phyloP scores from a whole-genome alignment of 1,140 invertebrate species.

The Drosophila watanabei region DNA sequence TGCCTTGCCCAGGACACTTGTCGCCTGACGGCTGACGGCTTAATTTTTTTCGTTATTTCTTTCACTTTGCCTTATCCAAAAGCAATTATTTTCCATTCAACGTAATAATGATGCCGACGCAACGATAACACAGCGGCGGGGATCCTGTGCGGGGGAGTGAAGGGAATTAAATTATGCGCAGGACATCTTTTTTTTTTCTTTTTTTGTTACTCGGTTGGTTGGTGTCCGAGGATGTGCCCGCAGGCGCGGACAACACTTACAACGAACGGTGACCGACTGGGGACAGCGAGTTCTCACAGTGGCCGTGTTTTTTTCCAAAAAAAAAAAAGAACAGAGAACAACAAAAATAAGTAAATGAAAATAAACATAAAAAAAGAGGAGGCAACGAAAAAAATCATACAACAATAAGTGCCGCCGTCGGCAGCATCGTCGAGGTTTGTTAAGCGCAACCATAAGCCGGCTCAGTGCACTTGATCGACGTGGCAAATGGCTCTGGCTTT shows the following conservation, averaged over 20 bases:
- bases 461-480: constrained; percentile 82
- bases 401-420: constrained; percentile 50
- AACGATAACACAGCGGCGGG: constrained; percentile 61
- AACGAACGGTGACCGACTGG: constrained; percentile 17
- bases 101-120: constrained; percentile 74
- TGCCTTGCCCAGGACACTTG: constrained; percentile 49
- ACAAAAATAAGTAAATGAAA: constrained; percentile 27
- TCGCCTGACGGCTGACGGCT: constrained; percentile 20
- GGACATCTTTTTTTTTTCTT: constrained; percentile 45
- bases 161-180: constrained; percentile 74
- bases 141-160: background rate
- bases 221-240: constrained; percentile 36
- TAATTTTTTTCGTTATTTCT: constrained; percentile 68
- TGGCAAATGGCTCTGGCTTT: constrained; percentile 69
- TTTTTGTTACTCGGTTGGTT: background rate
- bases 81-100: constrained; percentile 84
- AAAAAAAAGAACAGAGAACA: constrained; percentile 18
- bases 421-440: constrained; percentile 69
- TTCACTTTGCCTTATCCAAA: constrained; percentile 83
- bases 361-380: constrained; percentile 24
- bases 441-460: constrained; percentile 78
- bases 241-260: constrained; percentile 54
- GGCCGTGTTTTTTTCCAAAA: constrained; percentile 38
- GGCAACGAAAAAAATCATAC: constrained; percentile 35
- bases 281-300: background rate